These are phyloP conservation scores for Steatornis caripensis DNA, from an alignment of 2,113 vertebrate genomes.

Conservation along the genomic window DNA sequence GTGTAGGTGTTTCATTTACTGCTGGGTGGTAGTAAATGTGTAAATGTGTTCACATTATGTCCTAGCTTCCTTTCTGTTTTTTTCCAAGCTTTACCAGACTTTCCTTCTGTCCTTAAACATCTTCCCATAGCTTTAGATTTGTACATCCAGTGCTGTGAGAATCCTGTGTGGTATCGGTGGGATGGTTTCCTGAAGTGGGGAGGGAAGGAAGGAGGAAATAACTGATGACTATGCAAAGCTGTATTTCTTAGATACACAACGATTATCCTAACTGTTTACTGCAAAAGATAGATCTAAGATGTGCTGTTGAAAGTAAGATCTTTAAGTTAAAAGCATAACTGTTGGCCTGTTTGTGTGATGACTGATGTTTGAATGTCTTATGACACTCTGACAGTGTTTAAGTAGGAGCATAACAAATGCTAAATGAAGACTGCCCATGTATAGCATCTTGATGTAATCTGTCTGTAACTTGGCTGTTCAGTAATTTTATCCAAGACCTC, in stretches of 20 bases:
- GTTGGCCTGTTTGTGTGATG: neutral
- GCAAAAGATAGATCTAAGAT: neutral
- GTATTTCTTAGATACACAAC: neutral
- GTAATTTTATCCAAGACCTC: neutral
- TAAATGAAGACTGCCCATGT: neutral
- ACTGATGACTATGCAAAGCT: neutral
- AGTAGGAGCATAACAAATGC: neutral
- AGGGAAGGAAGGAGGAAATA: fast-evolving
- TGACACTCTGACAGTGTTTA: neutral
- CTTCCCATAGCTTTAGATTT: neutral
- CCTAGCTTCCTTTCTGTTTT: neutral
- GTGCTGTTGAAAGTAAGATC: neutral
- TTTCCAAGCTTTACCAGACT: neutral
- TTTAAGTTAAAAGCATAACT: neutral
- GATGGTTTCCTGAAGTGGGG: neutral
- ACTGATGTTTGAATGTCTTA: neutral
- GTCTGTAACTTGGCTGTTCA: neutral
- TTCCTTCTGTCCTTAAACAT: neutral
- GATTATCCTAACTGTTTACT: neutral
- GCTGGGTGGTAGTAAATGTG: neutral
- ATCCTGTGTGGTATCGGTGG: neutral
- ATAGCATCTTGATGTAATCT: neutral
- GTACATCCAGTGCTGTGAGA: neutral
- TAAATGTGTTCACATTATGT: neutral
- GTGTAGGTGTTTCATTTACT: neutral